Evolutionary conservation across 2,797 vertebrate species (phyloP).

Genomic region (Urocyon cinereoargenteus): DNA sequence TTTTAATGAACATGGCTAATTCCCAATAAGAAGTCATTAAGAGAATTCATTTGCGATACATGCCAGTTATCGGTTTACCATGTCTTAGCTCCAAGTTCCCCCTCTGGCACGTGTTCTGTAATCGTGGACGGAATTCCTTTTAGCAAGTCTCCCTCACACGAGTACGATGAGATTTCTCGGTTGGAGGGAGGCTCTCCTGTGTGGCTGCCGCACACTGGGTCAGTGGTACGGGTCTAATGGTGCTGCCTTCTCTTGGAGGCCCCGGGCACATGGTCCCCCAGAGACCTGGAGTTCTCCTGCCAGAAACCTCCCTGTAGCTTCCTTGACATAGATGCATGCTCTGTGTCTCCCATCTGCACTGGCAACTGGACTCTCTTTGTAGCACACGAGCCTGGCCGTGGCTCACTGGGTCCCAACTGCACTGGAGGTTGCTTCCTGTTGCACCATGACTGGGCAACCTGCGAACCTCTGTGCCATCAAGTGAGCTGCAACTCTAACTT

Average conservation of each 20-base stretch:
- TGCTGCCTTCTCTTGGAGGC: background rate
- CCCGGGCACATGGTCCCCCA: accelerated
- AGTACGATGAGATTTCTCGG: background rate
- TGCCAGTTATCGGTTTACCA: background rate
- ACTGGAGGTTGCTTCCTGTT: background rate
- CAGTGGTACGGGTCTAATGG: background rate
- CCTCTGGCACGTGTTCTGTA: background rate
- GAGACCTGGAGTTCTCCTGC: background rate
- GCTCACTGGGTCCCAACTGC: background rate
- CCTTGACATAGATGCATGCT: too few relatives aligned
- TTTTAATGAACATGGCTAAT: background rate
- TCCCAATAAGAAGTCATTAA: background rate
- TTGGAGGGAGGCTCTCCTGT: background rate
- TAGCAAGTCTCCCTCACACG: background rate
- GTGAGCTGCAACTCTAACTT: background rate
- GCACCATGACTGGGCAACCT: background rate
- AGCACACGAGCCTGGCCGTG: background rate
- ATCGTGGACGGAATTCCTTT: background rate
- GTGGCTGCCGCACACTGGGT: background rate
- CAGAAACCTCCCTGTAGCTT: background rate
- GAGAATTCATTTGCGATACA: background rate
- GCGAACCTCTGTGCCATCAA: background rate
- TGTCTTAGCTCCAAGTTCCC: background rate
- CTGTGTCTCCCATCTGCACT: background rate
- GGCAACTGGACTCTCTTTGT: too few relatives aligned